Evolutionary conservation across 2,113 vertebrate genomes (phyloP).

Genomic region (Corynorhinus townsendii): DNA sequence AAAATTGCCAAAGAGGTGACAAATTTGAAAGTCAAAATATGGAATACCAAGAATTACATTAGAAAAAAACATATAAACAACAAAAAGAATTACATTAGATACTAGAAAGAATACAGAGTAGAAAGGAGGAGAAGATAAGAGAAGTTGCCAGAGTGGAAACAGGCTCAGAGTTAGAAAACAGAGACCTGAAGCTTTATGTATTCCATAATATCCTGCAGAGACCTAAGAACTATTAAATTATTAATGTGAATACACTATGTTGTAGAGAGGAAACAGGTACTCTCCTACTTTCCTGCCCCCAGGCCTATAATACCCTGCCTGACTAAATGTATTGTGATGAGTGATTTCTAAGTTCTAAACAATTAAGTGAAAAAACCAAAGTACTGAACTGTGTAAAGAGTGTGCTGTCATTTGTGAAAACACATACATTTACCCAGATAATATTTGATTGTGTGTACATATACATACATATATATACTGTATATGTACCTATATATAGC

Average conservation of each 20-base stretch:
- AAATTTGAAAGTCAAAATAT: constrained; percentile 36
- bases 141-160: neutral
- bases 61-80: neutral
- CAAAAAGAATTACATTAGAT: neutral
- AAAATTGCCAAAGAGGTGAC: neutral
- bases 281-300: neutral
- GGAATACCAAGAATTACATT: neutral
- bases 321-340: neutral
- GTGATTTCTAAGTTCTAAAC: neutral
- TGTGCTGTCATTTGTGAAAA: neutral
- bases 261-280: neutral
- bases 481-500: too few species aligned
- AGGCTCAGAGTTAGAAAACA: neutral
- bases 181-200: neutral
- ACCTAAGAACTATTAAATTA: neutral
- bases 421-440: neutral
- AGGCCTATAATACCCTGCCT: too few species aligned
- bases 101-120: neutral
- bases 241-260: neutral
- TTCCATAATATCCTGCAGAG: neutral
- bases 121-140: neutral
- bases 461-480: neutral
- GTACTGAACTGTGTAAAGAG: neutral
- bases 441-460: neutral
- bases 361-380: constrained; percentile 23